phyloP scores from a whole-genome alignment of 2,888 invertebrate genomes.

The Dexiosoma caninum region DNA sequence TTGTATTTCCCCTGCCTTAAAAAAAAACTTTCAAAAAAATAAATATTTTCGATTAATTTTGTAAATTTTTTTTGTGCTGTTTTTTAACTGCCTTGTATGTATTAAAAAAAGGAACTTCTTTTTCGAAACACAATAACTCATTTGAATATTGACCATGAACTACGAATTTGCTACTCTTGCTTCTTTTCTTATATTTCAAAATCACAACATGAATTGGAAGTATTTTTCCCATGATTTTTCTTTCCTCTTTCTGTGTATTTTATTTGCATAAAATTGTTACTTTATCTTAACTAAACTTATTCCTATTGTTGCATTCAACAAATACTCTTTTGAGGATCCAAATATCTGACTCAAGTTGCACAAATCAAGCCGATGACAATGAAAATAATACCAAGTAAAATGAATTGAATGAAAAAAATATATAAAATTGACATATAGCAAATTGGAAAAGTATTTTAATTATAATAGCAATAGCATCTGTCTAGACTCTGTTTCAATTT shows the following conservation, averaged over 20 bases:
- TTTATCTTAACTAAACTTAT: constrained; percentile 27
- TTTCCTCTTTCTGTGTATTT: background rate
- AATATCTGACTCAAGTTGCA: constrained; percentile 40
- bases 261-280: constrained; percentile 57
- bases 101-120: background rate
- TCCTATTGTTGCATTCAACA: constrained; percentile 18
- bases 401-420: constrained; percentile 4
- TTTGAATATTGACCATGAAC: constrained; percentile 47
- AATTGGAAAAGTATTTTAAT: constrained; percentile 65
- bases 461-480: constrained; percentile 55
- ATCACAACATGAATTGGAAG: constrained; percentile 20
- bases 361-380: constrained; percentile 57
- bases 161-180: background rate
- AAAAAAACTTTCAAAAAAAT: background rate
- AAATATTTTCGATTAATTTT: constrained; percentile 18
- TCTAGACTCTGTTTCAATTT: constrained; percentile 50
- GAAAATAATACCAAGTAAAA: background rate
- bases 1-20: too few species aligned
- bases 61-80: background rate
- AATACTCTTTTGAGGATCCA: background rate
- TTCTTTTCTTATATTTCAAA: background rate
- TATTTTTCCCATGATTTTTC: background rate
- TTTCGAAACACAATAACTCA: background rate
- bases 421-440: constrained; percentile 45
- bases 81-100: constrained; percentile 27